Evolutionary conservation across 2,113 vertebrate genomes (phyloP).

Genomic region (Hylia prasina): DNA sequence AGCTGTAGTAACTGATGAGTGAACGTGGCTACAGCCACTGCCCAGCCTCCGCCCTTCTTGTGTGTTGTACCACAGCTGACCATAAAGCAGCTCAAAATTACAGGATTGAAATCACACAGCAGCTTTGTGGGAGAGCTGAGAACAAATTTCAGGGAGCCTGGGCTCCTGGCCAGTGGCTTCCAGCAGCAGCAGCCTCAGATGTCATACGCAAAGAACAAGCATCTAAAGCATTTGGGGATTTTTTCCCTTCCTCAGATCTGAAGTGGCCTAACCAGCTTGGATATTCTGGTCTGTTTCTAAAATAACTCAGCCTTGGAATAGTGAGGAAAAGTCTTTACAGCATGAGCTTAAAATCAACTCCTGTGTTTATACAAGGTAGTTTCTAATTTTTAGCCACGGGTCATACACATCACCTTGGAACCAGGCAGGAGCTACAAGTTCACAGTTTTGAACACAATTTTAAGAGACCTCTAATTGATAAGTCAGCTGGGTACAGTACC

Average conservation of each 20-base stretch:
- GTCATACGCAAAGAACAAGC: accelerated
- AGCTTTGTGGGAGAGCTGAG: neutral
- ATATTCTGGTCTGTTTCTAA: neutral
- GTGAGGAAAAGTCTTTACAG: neutral
- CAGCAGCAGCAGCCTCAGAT: neutral
- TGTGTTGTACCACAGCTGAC: neutral
- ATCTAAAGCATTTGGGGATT: neutral
- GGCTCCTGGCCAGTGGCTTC: neutral
- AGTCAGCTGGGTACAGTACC: neutral
- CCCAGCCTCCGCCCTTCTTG: neutral
- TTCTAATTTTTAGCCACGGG: neutral
- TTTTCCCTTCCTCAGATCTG: neutral
- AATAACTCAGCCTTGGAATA: neutral
- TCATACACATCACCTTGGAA: neutral
- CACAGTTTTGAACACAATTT: neutral
- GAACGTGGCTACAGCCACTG: accelerated
- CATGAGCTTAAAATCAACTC: neutral
- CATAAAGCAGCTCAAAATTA: neutral
- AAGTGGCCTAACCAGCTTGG: neutral
- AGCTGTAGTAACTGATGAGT: neutral
- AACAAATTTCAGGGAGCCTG: neutral
- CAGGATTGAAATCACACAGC: neutral
- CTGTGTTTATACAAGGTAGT: neutral
- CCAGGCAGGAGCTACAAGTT: neutral
- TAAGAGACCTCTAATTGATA: neutral